phyloP scores from a whole-genome alignment of 2,113 vertebrate genomes.

The Syngnathus typhle region DNA sequence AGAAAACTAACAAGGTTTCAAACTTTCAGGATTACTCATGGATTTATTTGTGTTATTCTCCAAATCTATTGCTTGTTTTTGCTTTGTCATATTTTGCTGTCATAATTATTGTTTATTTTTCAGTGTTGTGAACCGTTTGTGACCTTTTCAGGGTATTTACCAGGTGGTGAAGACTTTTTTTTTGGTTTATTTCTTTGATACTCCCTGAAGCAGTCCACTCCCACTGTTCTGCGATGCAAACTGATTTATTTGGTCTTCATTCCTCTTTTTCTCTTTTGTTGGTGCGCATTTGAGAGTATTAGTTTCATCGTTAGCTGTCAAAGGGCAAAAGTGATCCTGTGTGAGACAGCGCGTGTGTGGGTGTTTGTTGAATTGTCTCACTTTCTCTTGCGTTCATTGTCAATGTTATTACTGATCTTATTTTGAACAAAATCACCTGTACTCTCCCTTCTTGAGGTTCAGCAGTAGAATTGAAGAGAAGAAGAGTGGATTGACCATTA shows the following conservation, averaged over 20 bases:
- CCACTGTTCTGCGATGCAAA: slow-evolving; percentile 39
- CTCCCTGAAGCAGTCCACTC: slow-evolving; percentile 37
- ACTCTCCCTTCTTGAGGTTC: slow-evolving; percentile 30
- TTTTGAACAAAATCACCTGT: slow-evolving; percentile 24
- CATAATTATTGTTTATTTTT: slow-evolving; percentile 58
- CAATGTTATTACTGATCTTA: slow-evolving; percentile 27
- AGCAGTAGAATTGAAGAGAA: slow-evolving; percentile 35
- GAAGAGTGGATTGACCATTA: slow-evolving; percentile 28
- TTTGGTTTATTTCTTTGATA: slow-evolving; percentile 20
- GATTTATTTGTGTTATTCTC: slow-evolving; percentile 45
- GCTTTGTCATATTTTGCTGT: slow-evolving; percentile 57
- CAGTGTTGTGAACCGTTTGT: slow-evolving; percentile 56
- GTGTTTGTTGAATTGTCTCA: slow-evolving; percentile 30
- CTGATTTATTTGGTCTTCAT: not conserved
- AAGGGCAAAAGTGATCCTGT: slow-evolving; percentile 1
- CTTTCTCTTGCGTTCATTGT: slow-evolving; percentile 33
- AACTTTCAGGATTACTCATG: slow-evolving; percentile 60
- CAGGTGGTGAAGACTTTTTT: slow-evolving; percentile 45
- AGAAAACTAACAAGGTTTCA: slow-evolving; percentile 46
- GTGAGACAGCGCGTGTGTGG: slow-evolving; percentile 1
- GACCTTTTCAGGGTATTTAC: slow-evolving; percentile 56
- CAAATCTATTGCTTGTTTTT: slow-evolving; percentile 22
- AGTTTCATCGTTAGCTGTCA: slow-evolving; percentile 36
- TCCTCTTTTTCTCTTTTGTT: slow-evolving; percentile 18
- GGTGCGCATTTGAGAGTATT: slow-evolving; percentile 46